Evolutionary conservation across 2,888 invertebrate species (phyloP).

Genomic region (Malthinus flaveolus): DNA sequence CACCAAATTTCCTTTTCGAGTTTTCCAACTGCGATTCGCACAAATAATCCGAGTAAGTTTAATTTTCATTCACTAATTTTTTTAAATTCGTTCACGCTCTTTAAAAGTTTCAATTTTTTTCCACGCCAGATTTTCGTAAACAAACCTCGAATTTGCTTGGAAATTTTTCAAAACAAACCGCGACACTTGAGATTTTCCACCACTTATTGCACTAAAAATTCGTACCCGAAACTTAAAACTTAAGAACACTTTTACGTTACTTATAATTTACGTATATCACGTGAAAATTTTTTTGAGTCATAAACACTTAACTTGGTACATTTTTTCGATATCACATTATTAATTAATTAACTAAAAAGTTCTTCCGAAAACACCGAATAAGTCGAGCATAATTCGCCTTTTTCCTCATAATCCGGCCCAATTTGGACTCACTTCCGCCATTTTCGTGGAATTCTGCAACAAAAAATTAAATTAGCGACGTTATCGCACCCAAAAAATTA

Average conservation of each 20-base stretch:
- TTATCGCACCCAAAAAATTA: neutral
- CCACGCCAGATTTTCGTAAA: neutral
- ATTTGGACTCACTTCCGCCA: conserved; percentile 16
- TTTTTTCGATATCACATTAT: conserved; percentile 21
- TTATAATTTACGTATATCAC: conserved; percentile 29
- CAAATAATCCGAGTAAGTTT: conserved; percentile 1
- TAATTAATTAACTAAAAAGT: conserved; percentile 16
- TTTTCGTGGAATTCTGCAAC: conserved; percentile 25
- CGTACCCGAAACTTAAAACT: conserved; percentile 20
- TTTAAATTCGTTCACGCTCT: neutral
- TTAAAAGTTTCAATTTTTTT: neutral
- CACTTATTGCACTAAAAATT: conserved; percentile 18
- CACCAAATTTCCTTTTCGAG: neutral
- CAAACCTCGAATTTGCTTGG: neutral
- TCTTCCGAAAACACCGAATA: conserved; percentile 7
- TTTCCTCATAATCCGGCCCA: conserved; percentile 18
- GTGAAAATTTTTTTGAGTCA: conserved; percentile 19
- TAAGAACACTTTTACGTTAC: conserved; percentile 30
- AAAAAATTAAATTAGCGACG: conserved; percentile 7
- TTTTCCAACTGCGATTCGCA: conserved; percentile 7
- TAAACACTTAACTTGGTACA: conserved; percentile 23
- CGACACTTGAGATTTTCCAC: conserved; percentile 10
- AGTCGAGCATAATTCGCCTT: neutral
- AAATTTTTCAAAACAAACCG: conserved; percentile 6
- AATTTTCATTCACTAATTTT: conserved; percentile 1